Percentiles rank a stretch among this genome's conserved stretches.
phyloP scores from a whole-genome alignment of 1,140 invertebrate species.

The Apolygus lucorum region DNA sequence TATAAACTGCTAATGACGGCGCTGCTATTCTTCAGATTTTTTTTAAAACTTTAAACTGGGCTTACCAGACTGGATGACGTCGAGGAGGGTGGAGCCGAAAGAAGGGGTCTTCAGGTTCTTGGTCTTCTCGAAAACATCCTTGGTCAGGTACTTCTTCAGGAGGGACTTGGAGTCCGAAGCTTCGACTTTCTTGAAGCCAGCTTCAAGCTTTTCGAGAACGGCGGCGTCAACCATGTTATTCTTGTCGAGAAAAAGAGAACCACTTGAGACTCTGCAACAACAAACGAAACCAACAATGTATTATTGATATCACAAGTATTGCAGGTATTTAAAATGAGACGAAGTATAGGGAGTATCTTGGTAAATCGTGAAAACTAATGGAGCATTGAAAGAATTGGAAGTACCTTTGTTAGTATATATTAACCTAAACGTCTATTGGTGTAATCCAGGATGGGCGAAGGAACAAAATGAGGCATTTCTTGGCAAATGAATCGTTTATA shows the following conservation, averaged over 20 bases:
- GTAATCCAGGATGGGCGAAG: too few species aligned
- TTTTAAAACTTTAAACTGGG: too few species aligned
- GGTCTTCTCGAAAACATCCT: slow-evolving; percentile 79
- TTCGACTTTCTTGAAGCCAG: slow-evolving; percentile 77
- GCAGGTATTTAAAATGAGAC: too few species aligned
- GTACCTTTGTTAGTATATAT: too few species aligned
- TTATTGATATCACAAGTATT: too few species aligned
- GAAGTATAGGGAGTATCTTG: too few species aligned
- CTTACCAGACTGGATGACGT: slow-evolving; percentile 81
- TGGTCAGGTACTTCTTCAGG: slow-evolving; percentile 87
- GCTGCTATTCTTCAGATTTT: too few species aligned
- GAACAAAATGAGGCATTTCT: too few species aligned
- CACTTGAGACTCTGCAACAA: not conserved
- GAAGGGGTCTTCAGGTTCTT: slow-evolving; percentile 80
- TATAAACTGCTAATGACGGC: too few species aligned
- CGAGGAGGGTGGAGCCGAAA: slow-evolving; percentile 79
- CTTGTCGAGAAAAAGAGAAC: not conserved
- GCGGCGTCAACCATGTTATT: slow-evolving; percentile 60
- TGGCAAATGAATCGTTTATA: too few species aligned
- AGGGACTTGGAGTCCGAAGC: slow-evolving; percentile 87
- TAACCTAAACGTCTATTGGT: not conserved
- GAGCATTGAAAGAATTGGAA: too few species aligned
- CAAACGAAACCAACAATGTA: not conserved
- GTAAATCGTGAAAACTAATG: too few species aligned
- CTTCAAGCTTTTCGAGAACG: slow-evolving; percentile 79